These are phyloP conservation scores for Hylaeus anthracinus DNA, from an alignment of 1,140 invertebrate genomes.

Conservation along the genomic window DNA sequence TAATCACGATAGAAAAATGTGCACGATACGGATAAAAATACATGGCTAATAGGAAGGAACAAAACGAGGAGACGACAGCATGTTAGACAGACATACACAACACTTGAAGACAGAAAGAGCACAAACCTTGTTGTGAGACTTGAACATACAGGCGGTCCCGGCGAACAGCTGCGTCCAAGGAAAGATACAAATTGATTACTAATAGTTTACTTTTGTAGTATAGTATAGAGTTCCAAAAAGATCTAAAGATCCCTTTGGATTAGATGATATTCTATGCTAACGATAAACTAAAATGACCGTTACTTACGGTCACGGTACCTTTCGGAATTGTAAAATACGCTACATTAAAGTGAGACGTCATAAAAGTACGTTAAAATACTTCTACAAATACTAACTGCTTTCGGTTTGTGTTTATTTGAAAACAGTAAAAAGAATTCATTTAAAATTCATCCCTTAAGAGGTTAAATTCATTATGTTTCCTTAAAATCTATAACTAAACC, in stretches of 20 bases:
- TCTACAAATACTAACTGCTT: too few relatives aligned
- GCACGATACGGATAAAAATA: not conserved
- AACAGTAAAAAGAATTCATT: too few relatives aligned
- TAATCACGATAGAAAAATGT: conserved; percentile 8
- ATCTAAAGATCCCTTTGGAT: conserved; percentile 46
- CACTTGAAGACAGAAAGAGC: conserved; percentile 40
- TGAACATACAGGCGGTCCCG: conserved; percentile 80
- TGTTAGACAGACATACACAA: conserved; percentile 32
- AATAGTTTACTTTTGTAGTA: conserved; percentile 27
- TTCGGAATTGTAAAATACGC: too few relatives aligned
- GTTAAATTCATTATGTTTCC: too few relatives aligned
- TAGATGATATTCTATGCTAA: not conserved
- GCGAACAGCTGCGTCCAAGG: conserved; percentile 79
- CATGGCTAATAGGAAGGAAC: not conserved
- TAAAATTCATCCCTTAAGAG: too few relatives aligned
- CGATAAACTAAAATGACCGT: too few relatives aligned
- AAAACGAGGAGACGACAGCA: conserved; percentile 29
- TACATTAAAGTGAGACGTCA: too few relatives aligned
- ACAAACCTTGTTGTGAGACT: conserved; percentile 80
- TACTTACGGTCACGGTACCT: too few relatives aligned
- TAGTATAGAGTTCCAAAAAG: conserved; percentile 10
- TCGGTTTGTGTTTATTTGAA: too few relatives aligned
- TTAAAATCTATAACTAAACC: too few relatives aligned
- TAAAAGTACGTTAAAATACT: too few relatives aligned
- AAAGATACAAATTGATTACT: conserved; percentile 67